These are phyloP conservation scores for Nibea albiflora DNA, from an alignment of 2,113 vertebrate species.

Conservation along the genomic window DNA sequence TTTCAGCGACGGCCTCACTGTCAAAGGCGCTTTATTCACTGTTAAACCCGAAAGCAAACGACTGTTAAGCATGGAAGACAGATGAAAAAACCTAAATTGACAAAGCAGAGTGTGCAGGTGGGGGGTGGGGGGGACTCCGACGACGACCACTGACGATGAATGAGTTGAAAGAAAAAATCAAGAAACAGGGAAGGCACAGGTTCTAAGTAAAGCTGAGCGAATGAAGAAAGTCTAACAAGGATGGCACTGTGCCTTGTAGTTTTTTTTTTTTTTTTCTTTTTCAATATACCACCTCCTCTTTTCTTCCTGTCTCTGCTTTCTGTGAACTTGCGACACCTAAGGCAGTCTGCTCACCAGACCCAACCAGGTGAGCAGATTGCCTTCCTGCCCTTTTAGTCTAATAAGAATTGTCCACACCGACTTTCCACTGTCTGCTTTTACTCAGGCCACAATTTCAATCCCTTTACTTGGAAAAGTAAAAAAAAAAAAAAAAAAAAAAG, in stretches of 20 bases:
- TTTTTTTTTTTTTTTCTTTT: not conserved
- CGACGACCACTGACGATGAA: not conserved
- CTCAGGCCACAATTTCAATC: slow-evolving; percentile 1
- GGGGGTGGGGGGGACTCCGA: not conserved
- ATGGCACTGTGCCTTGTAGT: not conserved
- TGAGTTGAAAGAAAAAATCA: not conserved
- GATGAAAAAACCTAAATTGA: slow-evolving; percentile 1
- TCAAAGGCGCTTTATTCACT: not conserved
- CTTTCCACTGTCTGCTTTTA: not conserved
- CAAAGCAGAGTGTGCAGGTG: not conserved
- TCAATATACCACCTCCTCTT: slow-evolving; percentile 9
- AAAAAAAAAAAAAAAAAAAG: not conserved
- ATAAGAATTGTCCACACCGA: slow-evolving; percentile 18
- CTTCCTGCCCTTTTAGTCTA: slow-evolving; percentile 28
- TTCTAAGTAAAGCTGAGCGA: slow-evolving; percentile 1
- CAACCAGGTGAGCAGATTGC: slow-evolving; percentile 21
- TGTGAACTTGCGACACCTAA: slow-evolving; percentile 27
- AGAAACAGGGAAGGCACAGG: not conserved
- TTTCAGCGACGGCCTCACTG: not conserved
- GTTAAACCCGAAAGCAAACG: not conserved
- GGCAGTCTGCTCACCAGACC: slow-evolving; percentile 43
- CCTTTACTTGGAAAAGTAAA: not conserved
- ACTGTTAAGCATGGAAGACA: not conserved
- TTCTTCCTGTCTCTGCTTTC: not conserved
- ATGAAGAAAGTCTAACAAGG: slow-evolving; percentile 12